These are phyloP conservation scores for Odontophorus gujanensis DNA, from an alignment of 2,113 vertebrate species.

Conservation along the genomic window DNA sequence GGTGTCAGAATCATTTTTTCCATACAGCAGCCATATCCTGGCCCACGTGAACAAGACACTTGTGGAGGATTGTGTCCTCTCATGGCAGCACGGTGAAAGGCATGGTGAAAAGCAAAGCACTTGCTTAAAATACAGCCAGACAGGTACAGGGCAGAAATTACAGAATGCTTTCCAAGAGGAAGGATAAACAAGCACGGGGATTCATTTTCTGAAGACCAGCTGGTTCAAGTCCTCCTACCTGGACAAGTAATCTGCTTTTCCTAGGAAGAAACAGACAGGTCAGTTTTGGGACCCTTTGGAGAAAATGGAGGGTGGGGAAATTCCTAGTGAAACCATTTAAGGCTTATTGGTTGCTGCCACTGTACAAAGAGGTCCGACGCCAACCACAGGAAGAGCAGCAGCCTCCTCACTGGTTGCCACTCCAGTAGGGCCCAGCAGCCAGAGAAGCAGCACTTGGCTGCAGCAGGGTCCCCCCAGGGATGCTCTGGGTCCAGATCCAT, in stretches of 20 bases:
- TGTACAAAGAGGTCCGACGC: too few relatives aligned
- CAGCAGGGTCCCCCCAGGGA: neutral
- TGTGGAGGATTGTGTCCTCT: neutral
- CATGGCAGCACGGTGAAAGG: neutral
- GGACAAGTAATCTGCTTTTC: neutral
- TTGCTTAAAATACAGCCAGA: neutral
- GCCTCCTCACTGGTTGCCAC: neutral
- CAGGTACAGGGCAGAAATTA: neutral
- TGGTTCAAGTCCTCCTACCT: neutral
- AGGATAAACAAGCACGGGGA: neutral
- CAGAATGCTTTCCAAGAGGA: neutral
- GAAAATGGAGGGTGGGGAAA: neutral
- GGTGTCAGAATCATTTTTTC: neutral
- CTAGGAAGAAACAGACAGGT: neutral
- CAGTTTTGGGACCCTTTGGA: neutral
- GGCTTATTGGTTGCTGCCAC: neutral
- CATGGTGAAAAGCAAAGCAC: neutral
- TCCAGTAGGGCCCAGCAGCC: neutral
- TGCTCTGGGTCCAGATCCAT: neutral
- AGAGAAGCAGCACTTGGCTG: neutral
- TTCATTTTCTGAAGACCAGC: neutral
- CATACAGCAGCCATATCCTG: accelerated
- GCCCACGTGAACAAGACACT: accelerated
- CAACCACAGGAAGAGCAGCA: neutral
- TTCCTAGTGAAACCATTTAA: neutral